These are phyloP conservation scores for Germaria angustata DNA, from an alignment of 2,888 invertebrate species.

Conservation along the genomic window DNA sequence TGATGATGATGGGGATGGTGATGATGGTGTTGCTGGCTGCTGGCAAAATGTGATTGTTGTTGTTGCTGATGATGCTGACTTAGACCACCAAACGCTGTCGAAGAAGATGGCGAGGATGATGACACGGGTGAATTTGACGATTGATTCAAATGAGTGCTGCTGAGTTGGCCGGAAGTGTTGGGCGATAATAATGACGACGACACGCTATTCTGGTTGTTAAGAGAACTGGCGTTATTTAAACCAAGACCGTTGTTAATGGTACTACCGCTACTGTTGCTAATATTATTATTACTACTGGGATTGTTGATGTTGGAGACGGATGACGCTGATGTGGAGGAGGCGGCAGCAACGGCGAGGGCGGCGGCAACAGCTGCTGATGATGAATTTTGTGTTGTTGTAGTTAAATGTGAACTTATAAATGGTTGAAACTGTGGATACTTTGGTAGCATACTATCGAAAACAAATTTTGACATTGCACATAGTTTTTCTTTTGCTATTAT, in stretches of 20 bases:
- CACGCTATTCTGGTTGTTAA: slow-evolving; percentile 52
- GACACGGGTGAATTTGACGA: slow-evolving; percentile 79
- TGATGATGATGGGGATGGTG: slow-evolving; percentile 75
- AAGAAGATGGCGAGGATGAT: slow-evolving; percentile 78
- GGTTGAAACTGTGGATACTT: slow-evolving; percentile 91
- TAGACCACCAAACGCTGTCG: slow-evolving; percentile 70
- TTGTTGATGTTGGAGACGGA: slow-evolving; percentile 78
- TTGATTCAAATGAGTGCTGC: slow-evolving; percentile 74
- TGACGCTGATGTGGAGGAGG: slow-evolving; percentile 71
- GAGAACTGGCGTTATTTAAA: slow-evolving; percentile 47
- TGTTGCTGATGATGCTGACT: slow-evolving; percentile 71
- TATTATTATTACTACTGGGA: slow-evolving; percentile 65
- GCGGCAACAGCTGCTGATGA: slow-evolving; percentile 87
- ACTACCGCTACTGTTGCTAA: slow-evolving; percentile 66
- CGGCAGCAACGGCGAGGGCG: slow-evolving; percentile 79
- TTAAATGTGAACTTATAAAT: slow-evolving; percentile 81
- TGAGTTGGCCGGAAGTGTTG: slow-evolving; percentile 64
- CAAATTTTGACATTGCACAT: slow-evolving; percentile 96
- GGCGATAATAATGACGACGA: slow-evolving; percentile 74
- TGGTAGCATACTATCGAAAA: slow-evolving; percentile 98
- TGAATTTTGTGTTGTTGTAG: slow-evolving; percentile 81
- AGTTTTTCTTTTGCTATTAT: slow-evolving; percentile 72
- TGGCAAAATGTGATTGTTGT: slow-evolving; percentile 66
- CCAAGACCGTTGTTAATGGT: slow-evolving; percentile 39
- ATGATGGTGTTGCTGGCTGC: slow-evolving; percentile 65